phyloP scores from a whole-genome alignment of 2,113 vertebrate species.

The Oncorhynchus masou region DNA sequence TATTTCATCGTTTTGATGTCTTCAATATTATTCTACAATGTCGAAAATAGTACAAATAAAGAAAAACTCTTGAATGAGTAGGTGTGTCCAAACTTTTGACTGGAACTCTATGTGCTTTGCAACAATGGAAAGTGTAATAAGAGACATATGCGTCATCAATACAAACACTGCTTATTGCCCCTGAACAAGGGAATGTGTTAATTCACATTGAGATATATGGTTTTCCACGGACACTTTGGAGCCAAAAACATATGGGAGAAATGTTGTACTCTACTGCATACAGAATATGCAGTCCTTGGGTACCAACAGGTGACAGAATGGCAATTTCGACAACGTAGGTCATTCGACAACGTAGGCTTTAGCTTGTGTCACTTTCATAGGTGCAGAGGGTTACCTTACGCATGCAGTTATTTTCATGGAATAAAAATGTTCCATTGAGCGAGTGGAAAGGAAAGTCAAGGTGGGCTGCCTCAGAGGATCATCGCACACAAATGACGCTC shows the following conservation, averaged over 20 bases:
- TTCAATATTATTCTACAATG: neutral
- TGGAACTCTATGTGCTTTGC: neutral
- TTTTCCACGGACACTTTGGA: neutral
- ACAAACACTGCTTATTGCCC: neutral
- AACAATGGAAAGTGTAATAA: slow-evolving; percentile 3
- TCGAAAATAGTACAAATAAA: too few relatives aligned
- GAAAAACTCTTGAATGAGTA: too few relatives aligned
- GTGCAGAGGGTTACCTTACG: slow-evolving; percentile 8
- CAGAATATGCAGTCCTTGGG: slow-evolving; percentile 35
- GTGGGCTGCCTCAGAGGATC: neutral
- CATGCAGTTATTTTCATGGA: slow-evolving; percentile 8
- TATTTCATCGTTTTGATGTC: too few relatives aligned
- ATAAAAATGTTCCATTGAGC: neutral
- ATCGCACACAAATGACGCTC: neutral
- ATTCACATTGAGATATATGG: neutral
- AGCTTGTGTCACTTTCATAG: slow-evolving; percentile 40
- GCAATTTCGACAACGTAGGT: slow-evolving; percentile 34
- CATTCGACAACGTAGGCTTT: slow-evolving; percentile 24
- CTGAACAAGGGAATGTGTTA: neutral
- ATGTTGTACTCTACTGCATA: neutral
- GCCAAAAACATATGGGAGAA: neutral
- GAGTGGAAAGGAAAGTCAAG: neutral
- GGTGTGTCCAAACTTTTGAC: too few relatives aligned
- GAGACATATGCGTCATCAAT: neutral
- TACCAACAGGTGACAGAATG: slow-evolving; percentile 60